These are phyloP conservation scores for Eulithis prunata DNA, from an alignment of 2,888 invertebrate genomes.

Conservation along the genomic window DNA sequence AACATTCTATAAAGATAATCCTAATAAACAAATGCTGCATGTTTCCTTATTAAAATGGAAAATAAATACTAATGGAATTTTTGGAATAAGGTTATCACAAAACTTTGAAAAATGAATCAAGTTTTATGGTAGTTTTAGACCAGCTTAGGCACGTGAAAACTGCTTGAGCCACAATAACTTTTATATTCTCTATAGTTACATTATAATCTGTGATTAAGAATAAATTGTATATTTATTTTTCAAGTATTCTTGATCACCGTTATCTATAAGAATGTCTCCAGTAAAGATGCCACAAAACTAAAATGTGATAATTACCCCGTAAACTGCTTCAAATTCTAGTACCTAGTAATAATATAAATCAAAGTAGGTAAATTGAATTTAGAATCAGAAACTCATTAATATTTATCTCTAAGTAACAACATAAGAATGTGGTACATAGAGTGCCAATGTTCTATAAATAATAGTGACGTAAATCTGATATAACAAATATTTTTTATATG, in stretches of 20 bases:
- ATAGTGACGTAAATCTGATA: slow-evolving; percentile 54
- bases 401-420: slow-evolving; percentile 61
- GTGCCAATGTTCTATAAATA: slow-evolving; percentile 59
- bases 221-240: background rate
- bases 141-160: slow-evolving; percentile 23
- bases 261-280: slow-evolving; percentile 30
- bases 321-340: slow-evolving; percentile 50
- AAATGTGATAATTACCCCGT: slow-evolving; percentile 41
- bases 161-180: slow-evolving; percentile 20
- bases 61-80: slow-evolving; percentile 36
- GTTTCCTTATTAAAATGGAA: slow-evolving; percentile 49
- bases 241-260: slow-evolving; percentile 24
- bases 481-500: slow-evolving; percentile 6
- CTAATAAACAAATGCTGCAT: slow-evolving; percentile 49
- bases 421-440: slow-evolving; percentile 50
- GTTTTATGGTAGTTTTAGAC: slow-evolving; percentile 14
- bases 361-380: slow-evolving; percentile 47
- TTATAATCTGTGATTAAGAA: slow-evolving; percentile 6
- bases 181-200: slow-evolving; percentile 10
- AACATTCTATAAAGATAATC: slow-evolving; percentile 49
- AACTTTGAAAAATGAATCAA: background rate
- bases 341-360: slow-evolving; percentile 54
- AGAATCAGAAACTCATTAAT: slow-evolving; percentile 64
- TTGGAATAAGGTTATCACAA: slow-evolving; percentile 8
- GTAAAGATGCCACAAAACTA: slow-evolving; percentile 64